Evolutionary conservation across 2,113 vertebrate genomes (phyloP).

Genomic region (Anser brachyrhynchus): DNA sequence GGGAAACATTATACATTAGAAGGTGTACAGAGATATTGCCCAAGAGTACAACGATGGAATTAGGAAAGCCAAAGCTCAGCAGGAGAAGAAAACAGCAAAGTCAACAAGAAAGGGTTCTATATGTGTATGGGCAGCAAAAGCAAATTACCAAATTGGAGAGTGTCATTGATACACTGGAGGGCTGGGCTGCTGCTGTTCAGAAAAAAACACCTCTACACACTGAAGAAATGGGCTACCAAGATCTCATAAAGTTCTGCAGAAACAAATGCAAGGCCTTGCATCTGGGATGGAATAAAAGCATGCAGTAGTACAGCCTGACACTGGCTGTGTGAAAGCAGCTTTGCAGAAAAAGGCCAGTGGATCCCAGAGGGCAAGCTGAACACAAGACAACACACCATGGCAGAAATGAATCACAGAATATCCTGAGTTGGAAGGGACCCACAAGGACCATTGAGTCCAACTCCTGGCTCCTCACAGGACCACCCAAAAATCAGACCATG

Average conservation of each 20-base stretch:
- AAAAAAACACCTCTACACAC: accelerated
- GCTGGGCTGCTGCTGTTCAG: not conserved
- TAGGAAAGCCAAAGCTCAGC: not conserved
- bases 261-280: not conserved
- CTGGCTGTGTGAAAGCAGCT: not conserved
- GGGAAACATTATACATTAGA: accelerated
- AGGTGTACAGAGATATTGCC: not conserved
- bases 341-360: not conserved
- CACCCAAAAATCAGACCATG: no score
- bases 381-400: not conserved
- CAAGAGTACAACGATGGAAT: not conserved
- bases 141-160: not conserved
- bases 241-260: not conserved
- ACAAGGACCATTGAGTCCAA: no score
- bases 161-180: not conserved
- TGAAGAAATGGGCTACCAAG: not conserved
- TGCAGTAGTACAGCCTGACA: not conserved
- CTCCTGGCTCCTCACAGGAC: no score
- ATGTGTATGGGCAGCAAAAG: not conserved
- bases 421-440: no score
- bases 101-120: not conserved
- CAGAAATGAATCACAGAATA: not conserved
- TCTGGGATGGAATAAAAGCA: not conserved
- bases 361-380: not conserved
- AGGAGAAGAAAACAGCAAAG: not conserved